Conservation (phyloP, 2,888 invertebrate species). For the Enchytraeus crypticus region DNA sequence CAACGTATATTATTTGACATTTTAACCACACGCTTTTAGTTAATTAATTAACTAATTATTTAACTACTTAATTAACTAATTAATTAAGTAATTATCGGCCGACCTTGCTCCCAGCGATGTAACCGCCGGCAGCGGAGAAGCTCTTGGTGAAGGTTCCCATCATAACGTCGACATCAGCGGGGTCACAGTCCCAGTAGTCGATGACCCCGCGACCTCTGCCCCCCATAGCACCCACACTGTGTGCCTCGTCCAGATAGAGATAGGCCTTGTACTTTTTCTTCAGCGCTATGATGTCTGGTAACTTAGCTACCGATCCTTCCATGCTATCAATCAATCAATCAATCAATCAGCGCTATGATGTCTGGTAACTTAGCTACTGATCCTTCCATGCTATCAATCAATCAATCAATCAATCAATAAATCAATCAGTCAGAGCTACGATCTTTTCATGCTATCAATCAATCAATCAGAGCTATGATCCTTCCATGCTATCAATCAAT, state of each 20-base stretch:
- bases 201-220: conserved; percentile 73
- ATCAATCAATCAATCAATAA: no score
- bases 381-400: conserved; percentile 87
- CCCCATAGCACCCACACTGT: conserved; percentile 91
- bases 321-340: conserved; percentile 65
- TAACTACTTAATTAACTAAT: no score
- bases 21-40: no score
- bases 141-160: conserved; percentile 99
- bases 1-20: no score
- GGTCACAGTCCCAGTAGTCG: conserved; percentile 74
- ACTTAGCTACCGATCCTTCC: conserved; percentile 88
- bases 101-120: conserved; percentile 84
- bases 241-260: conserved; percentile 94
- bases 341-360: conserved; percentile 75
- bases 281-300: conserved; percentile 76
- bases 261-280: conserved; percentile 91
- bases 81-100: no score
- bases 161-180: conserved; percentile 73
- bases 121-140: conserved; percentile 92
- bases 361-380: conserved; percentile 81
- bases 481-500: no score
- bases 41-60: no score
- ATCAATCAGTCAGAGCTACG: no score
- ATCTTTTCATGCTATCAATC: no score
- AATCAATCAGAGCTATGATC: no score